A percentile compares a stretch with the other conserved stretches of the same genome.
phyloP scores from a whole-genome alignment of 2,888 invertebrate genomes.

The Pollenia angustigena region DNA sequence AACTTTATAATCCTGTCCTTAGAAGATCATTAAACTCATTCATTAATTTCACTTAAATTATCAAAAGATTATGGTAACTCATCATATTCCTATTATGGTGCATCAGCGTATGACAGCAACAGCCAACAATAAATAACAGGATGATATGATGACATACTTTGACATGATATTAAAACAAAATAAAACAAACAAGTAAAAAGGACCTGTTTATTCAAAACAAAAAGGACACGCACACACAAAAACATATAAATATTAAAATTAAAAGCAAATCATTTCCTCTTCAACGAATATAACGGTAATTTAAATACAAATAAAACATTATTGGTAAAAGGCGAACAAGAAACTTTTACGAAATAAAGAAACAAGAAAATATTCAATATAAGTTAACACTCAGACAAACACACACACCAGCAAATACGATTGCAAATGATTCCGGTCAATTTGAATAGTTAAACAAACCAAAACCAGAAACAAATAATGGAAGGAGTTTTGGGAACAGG shows the following conservation, averaged over 20 bases:
- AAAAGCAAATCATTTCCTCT: conserved; percentile 76
- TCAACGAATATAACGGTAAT: conserved; percentile 65
- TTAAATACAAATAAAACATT: conserved; percentile 72
- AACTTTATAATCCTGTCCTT: conserved; percentile 25
- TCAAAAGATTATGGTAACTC: conserved; percentile 72
- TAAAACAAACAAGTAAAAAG: conserved; percentile 57
- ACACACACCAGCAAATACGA: conserved; percentile 24
- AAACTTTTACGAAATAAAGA: conserved; percentile 24
- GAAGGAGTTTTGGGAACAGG: conserved; percentile 32
- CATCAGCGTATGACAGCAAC: not conserved
- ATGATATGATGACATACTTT: conserved; percentile 74
- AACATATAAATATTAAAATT: conserved; percentile 43
- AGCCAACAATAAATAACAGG: conserved; percentile 18
- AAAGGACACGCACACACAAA: conserved; percentile 19
- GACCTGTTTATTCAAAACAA: conserved; percentile 44
- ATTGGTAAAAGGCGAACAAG: conserved; percentile 53
- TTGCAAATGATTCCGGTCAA: conserved; percentile 79
- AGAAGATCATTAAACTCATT: conserved; percentile 63
- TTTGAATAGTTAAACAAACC: conserved; percentile 76
- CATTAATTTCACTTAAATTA: conserved; percentile 76
- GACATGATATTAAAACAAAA: conserved; percentile 71
- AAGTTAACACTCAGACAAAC: not conserved
- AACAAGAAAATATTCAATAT: conserved; percentile 16
- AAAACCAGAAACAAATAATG: conserved; percentile 34
- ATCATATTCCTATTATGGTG: conserved; percentile 23